Conservation (phyloP, 2,888 invertebrate species). For the Drosophila atripex region DNA sequence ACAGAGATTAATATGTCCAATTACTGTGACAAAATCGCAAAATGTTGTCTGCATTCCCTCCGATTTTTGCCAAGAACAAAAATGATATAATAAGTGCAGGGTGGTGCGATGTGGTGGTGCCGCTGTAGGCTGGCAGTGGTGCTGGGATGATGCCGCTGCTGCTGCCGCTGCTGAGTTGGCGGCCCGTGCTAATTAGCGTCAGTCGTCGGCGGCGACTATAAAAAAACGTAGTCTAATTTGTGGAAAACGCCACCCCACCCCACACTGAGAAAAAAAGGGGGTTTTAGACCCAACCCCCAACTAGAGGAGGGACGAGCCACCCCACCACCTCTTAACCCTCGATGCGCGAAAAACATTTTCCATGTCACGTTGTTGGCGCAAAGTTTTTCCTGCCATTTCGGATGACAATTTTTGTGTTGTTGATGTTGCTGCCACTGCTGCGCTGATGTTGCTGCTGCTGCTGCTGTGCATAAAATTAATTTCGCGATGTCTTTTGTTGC, state of each 20-base stretch:
- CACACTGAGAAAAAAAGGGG: not conserved
- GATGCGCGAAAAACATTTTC: constrained; percentile 58
- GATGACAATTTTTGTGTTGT: constrained; percentile 54
- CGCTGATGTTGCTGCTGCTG: constrained; percentile 17
- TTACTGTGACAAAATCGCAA: constrained; percentile 83
- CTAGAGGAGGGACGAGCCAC: constrained; percentile 19
- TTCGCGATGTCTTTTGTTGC: constrained; percentile 78
- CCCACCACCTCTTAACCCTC: constrained; percentile 13
- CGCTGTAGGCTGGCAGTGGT: not conserved
- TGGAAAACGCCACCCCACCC: constrained; percentile 66
- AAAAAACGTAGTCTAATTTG: constrained; percentile 77
- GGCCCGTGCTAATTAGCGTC: constrained; percentile 80
- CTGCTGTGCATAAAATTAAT: constrained; percentile 72
- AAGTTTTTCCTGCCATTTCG: constrained; percentile 59
- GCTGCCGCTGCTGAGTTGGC: constrained; percentile 43
- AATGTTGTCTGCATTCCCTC: constrained; percentile 76
- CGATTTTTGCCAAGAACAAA: constrained; percentile 50
- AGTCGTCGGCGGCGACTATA: constrained; percentile 58
- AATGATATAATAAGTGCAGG: constrained; percentile 73
- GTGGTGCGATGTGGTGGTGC: constrained; percentile 17
- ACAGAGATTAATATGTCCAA: constrained; percentile 84
- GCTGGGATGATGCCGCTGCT: not conserved
- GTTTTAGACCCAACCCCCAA: constrained; percentile 56
- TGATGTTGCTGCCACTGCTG: constrained; percentile 43
- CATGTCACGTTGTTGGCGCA: constrained; percentile 74